These are phyloP conservation scores for Callyntrura guangdongensis DNA, from an alignment of 2,888 invertebrate genomes.

Conservation along the genomic window DNA sequence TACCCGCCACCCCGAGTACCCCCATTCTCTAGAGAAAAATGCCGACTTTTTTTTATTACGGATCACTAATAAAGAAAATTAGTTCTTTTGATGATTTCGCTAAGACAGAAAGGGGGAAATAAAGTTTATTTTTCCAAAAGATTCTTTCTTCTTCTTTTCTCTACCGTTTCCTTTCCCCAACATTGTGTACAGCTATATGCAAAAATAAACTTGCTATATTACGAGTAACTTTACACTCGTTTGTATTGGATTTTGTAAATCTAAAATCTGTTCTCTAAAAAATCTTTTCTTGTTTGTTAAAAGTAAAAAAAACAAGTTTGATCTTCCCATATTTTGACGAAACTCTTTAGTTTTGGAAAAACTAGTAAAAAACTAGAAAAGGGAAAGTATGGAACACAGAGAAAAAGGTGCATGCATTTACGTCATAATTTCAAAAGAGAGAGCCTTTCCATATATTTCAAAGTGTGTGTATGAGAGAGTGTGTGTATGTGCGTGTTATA, in stretches of 20 bases:
- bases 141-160: conserved; percentile 26
- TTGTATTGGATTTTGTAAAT: conserved; percentile 28
- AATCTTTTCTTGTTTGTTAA: conserved; percentile 16
- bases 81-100: conserved; percentile 60
- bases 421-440: background rate
- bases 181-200: conserved; percentile 19
- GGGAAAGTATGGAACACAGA: background rate
- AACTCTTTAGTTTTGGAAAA: background rate
- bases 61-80: conserved; percentile 51
- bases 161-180: background rate
- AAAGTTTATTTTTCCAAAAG: background rate
- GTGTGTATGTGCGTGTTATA: conserved; percentile 8
- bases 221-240: conserved; percentile 16
- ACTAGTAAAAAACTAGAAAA: background rate
- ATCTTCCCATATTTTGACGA: conserved; percentile 15
- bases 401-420: background rate
- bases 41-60: conserved; percentile 27
- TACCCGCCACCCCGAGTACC: background rate
- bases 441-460: background rate
- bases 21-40: background rate
- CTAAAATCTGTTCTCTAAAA: conserved; percentile 15
- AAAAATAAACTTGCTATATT: conserved; percentile 31
- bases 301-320: conserved; percentile 38
- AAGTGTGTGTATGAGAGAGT: background rate
- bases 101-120: conserved; percentile 4